Percentiles rank a stretch among this genome's conserved stretches.
Evolutionary conservation across 2,797 vertebrate species (phyloP).

Genomic region (Lophura swinhoii): DNA sequence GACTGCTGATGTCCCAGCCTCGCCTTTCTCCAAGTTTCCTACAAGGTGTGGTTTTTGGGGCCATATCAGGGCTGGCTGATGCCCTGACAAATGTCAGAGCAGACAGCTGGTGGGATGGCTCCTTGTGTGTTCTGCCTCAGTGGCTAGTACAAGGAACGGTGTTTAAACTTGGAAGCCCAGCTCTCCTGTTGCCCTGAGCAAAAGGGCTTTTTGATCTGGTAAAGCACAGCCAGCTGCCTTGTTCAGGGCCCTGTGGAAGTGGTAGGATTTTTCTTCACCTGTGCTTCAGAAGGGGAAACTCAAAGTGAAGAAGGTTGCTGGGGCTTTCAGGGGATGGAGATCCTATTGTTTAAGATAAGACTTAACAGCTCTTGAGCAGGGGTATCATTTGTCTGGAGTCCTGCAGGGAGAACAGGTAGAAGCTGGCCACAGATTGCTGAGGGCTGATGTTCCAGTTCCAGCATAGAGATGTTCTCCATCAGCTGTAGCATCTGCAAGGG

Average conservation of each 20-base stretch:
- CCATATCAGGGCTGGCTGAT: not conserved
- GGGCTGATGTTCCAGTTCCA: not conserved
- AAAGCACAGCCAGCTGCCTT: accelerated
- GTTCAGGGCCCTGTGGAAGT: not conserved
- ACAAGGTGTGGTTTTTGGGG: not conserved
- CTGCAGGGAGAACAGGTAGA: not conserved
- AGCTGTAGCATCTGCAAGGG: not conserved
- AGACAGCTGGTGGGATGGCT: not conserved
- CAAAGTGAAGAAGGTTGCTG: not conserved
- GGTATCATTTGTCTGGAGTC: not conserved
- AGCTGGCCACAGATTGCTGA: not conserved
- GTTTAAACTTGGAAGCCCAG: not conserved
- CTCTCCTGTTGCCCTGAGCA: not conserved
- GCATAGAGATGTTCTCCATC: not conserved
- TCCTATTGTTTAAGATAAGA: not conserved
- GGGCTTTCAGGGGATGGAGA: not conserved
- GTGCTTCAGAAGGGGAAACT: not conserved
- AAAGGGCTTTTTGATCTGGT: not conserved
- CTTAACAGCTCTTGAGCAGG: not conserved
- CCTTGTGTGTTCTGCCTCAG: not conserved
- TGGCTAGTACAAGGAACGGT: not conserved
- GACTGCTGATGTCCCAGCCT: not conserved
- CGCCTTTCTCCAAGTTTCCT: not conserved
- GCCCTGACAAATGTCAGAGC: not conserved
- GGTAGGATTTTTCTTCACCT: not conserved